Percentiles rank a stretch among this genome's conserved stretches.
Conservation (phyloP, 2,113 vertebrate genomes). For the Trogon surrucura region DNA sequence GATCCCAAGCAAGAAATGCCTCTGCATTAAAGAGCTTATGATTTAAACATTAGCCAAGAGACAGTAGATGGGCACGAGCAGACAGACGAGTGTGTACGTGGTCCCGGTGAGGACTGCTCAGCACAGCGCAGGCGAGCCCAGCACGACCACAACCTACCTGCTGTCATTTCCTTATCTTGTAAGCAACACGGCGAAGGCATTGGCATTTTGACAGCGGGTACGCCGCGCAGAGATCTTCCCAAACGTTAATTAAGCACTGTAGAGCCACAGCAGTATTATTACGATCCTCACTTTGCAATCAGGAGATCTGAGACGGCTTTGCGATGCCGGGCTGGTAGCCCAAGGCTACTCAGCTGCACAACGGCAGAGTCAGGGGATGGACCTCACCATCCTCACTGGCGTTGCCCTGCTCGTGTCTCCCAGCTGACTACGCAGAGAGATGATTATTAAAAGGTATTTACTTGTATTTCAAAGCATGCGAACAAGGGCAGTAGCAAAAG, state of each 20-base stretch:
- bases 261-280: neutral
- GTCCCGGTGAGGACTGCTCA: neutral
- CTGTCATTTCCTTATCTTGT: neutral
- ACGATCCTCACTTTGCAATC: neutral
- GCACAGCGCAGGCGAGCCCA: neutral
- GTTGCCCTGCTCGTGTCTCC: neutral
- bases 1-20: neutral
- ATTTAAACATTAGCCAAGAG: constrained; percentile 24
- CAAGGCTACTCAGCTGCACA: neutral
- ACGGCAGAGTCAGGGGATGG: neutral
- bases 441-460: neutral
- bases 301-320: neutral
- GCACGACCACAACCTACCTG: neutral
- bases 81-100: neutral
- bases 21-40: constrained; percentile 20
- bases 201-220: neutral
- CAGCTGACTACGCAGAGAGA: neutral
- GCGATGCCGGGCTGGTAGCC: neutral
- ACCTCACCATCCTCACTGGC: neutral
- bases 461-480: neutral
- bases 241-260: neutral
- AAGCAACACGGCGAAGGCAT: neutral
- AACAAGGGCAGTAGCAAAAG: constrained; percentile 19
- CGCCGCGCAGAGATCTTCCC: neutral
- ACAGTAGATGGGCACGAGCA: neutral